Evolutionary conservation across 2,113 vertebrate genomes (phyloP), one percentile per base, ranked within the genome.

Genomic region (Prochilodus magdalenae): DNA sequence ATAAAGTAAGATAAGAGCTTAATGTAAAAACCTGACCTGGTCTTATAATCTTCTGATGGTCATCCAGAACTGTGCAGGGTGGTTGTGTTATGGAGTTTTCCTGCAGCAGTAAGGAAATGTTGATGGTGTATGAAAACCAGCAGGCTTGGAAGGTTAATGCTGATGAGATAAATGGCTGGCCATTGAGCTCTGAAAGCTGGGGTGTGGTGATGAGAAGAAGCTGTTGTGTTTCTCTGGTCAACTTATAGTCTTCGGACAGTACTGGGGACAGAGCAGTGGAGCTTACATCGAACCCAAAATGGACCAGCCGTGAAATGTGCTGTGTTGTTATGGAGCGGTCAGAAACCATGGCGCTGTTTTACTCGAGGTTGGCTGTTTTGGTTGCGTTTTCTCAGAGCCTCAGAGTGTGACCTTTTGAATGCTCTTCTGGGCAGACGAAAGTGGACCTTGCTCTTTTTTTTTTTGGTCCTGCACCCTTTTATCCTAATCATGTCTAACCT

Each of bases 401-500:
- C 24, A 13, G 12, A 55, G 55, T 18, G 30, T 65, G 80, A 75
- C 67, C 77, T 77, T 67, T 73, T 53, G 27, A 77, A 67, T 66
- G 15, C 67, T 74, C 66, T 78, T 53, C 76, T 51, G 44, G 73
- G 73, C 77, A 83, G 67, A 57, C 24, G n/a, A 44, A 79, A 71
- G 57, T 73, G 77, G n/a, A 75, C 73, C 63, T 81, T 59, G 44
- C 16, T 74, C 65, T 44, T 70, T 86, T 60, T 36, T 36, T 69
- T 69, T 69, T 16, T 16, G 30, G 27, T 75, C 66, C 36, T 14
- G 29, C 65, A 36, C 2, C 55, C 83, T 77, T 74, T 82, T 82
- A 82, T 82, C 49, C 69, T 74, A 78, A 86, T 81, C 40, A 84
- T 83, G 74, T 83, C 74, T 70, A 66, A 76, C 71, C 82, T 73